These are phyloP conservation scores for Sialis lutaria DNA, from an alignment of 2,888 invertebrate genomes.

Conservation along the genomic window DNA sequence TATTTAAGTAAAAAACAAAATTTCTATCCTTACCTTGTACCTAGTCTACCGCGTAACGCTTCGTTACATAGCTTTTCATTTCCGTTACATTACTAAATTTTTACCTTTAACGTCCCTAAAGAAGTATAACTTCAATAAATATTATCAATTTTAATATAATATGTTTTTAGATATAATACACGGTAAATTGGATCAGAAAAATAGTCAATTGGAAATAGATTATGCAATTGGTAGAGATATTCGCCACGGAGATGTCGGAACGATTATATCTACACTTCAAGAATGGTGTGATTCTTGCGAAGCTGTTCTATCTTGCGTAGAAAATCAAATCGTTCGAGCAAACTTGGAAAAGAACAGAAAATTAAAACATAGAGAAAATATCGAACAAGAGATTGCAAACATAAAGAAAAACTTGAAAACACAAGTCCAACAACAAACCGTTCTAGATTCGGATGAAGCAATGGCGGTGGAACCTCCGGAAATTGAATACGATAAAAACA, in stretches of 20 bases:
- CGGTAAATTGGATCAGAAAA: constrained; percentile 91
- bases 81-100: too few species aligned
- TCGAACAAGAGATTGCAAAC: constrained; percentile 76
- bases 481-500: constrained; percentile 35
- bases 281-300: constrained; percentile 88
- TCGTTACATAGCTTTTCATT: too few species aligned
- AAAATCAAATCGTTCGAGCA: constrained; percentile 73
- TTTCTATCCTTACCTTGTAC: too few species aligned
- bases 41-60: too few species aligned
- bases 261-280: constrained; percentile 64
- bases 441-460: constrained; percentile 64
- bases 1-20: too few species aligned
- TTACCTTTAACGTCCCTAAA: too few species aligned
- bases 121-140: too few species aligned
- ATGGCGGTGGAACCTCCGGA: constrained; percentile 59
- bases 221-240: constrained; percentile 90
- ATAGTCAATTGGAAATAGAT: constrained; percentile 83
- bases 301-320: constrained; percentile 72
- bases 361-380: constrained; percentile 58
- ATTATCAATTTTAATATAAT: too few species aligned
- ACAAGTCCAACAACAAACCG: constrained; percentile 40
- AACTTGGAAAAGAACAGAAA: constrained; percentile 71
- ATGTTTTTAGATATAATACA: constrained; percentile 62
- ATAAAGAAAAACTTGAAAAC: constrained; percentile 80
- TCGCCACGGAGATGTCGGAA: constrained; percentile 61